Base-by-base conservation (phyloP, 2,888 invertebrate species). In the Nephrotoma appendiculata region DNA sequence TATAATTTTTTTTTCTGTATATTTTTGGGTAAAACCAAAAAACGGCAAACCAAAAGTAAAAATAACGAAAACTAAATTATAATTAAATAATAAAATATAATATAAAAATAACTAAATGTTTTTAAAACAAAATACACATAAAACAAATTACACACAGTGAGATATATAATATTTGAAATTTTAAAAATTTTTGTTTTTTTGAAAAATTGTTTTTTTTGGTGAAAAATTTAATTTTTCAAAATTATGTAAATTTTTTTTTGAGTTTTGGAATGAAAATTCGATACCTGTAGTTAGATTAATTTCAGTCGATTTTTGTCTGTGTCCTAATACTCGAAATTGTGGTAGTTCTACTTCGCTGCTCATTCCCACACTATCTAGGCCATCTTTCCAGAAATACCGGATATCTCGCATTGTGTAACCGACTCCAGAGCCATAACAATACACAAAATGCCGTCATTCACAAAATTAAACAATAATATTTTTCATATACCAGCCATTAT, bases 361-460 rank as follows among this genome's bases (percentile, higher is more conserved):
- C 94, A 98, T 97, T 93, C 97, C 97, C 93, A 98, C 97, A 93
- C 98, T 97, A 93, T 95, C 95, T 92, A 94, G 94, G 92, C 97
- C 97, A 94, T 96, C 95, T 94, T 96, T 96, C 98, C 98, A 98
- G 94, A 96, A 96, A 95, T 98, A 98, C 93, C 96, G 96, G 94
- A 98, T 97, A 95, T 97, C 97, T 95, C 96, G 96, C 97, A 97
- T 97, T 94, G 97, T 97, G 96, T 97, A 97, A 95, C 97, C 97
- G 96, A 97, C 97, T 97, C 93, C 89, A 90, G 89, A 90, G 88
- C 88, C 88, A 88, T 88, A 88, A 88, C 88, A 88, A 89, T 88
- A 89, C 88, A 90, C 89, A 90, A 90, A 90, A 89, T 89, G 89
- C 89, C 89, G 89, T 90, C 89, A 90, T 90, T 90, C 89, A 87